Evolutionary conservation across 2,113 vertebrate genomes (phyloP).

Genomic region (Fukomys damarensis): DNA sequence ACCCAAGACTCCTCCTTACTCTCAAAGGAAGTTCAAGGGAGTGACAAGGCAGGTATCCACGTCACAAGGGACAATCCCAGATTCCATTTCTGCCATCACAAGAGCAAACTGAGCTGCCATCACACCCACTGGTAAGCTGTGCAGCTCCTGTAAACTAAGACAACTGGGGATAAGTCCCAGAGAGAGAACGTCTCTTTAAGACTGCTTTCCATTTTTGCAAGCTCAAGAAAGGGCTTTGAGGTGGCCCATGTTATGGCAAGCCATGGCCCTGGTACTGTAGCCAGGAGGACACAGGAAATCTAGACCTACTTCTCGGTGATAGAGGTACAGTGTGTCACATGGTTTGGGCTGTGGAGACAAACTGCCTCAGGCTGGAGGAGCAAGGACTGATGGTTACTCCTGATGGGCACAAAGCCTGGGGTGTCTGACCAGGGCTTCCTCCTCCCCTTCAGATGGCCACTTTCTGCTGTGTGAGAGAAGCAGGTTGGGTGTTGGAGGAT

Average conservation of each 20-base stretch:
- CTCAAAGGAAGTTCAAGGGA: background rate
- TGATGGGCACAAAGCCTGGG: fast-evolving
- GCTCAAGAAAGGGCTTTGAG: fast-evolving
- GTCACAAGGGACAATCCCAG: background rate
- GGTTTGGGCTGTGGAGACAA: fast-evolving
- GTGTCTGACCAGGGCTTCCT: background rate
- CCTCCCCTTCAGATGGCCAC: fast-evolving
- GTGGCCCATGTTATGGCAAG: fast-evolving
- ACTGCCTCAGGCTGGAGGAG: fast-evolving
- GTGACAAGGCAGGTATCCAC: fast-evolving
- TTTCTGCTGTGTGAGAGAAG: background rate
- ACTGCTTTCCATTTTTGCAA: background rate
- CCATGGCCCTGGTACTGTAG: fast-evolving
- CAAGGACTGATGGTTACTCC: fast-evolving
- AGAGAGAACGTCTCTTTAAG: background rate
- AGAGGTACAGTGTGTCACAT: fast-evolving
- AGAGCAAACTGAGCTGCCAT: fast-evolving
- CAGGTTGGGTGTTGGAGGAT: background rate
- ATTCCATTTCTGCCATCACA: background rate
- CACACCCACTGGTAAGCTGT: fast-evolving
- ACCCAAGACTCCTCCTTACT: background rate
- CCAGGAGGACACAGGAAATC: fast-evolving
- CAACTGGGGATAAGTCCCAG: fast-evolving
- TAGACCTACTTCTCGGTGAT: background rate
- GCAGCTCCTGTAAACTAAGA: background rate